phyloP scores from a whole-genome alignment of 2,888 invertebrate species.

The Melieria omissa region DNA sequence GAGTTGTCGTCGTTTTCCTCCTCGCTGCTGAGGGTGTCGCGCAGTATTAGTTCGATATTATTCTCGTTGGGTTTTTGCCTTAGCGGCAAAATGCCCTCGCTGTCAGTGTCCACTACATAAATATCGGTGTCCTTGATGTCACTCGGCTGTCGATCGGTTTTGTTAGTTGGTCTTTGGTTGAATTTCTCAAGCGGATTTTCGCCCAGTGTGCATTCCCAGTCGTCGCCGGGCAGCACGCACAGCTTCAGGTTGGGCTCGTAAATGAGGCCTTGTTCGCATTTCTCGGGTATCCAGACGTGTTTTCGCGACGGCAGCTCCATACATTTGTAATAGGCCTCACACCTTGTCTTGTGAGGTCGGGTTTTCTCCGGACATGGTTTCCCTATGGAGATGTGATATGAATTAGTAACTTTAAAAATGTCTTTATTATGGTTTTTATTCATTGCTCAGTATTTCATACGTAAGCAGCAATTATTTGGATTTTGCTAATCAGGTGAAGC shows the following conservation, averaged over 20 bases:
- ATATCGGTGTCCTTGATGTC: constrained; percentile 46
- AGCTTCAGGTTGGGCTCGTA: constrained; percentile 63
- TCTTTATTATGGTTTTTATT: not conserved
- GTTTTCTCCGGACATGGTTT: constrained; percentile 64
- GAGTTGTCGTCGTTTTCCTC: constrained; percentile 46
- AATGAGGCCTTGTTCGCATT: constrained; percentile 63
- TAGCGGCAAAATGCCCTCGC: not conserved
- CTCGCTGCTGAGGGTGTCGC: constrained; percentile 50
- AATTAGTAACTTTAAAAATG: not conserved
- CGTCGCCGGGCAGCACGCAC: constrained; percentile 65
- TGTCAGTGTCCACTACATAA: constrained; percentile 46
- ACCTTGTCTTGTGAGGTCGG: constrained; percentile 63
- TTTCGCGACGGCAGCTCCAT: constrained; percentile 55
- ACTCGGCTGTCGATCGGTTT: not conserved
- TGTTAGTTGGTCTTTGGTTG: not conserved
- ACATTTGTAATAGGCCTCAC: constrained; percentile 64
- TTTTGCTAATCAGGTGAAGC: too few species aligned
- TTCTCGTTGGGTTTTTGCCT: constrained; percentile 45
- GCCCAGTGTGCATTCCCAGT: constrained; percentile 64
- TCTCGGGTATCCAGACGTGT: constrained; percentile 63
- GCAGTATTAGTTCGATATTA: constrained; percentile 52
- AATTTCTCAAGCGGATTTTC: constrained; percentile 39
- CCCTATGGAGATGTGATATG: constrained; percentile 48
- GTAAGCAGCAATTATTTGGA: too few species aligned
- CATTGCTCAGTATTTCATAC: not conserved